phyloP scores from a whole-genome alignment of 2,888 invertebrate genomes.

The Spisula subtruncata region DNA sequence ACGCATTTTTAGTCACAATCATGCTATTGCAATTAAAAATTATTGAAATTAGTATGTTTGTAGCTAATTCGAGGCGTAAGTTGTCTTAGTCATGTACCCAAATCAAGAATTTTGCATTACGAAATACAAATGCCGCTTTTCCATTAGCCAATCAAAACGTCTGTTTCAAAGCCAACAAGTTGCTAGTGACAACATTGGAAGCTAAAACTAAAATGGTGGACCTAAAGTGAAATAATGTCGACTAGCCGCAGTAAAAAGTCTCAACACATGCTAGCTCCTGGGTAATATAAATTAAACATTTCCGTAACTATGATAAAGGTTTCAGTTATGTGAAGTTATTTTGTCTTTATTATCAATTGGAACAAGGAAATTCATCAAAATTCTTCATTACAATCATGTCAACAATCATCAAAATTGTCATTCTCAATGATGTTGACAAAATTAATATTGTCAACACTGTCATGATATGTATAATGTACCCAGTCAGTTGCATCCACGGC shows the following conservation, averaged over 20 bases:
- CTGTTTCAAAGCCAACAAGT: constrained; percentile 58
- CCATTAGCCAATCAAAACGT: constrained; percentile 72
- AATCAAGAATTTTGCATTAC: not conserved
- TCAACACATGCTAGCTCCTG: constrained; percentile 73
- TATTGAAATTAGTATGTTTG: not conserved
- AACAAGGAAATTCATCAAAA: no score
- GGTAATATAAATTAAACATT: constrained; percentile 70
- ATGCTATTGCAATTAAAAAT: not conserved
- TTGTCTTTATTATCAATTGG: no score
- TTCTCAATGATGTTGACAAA: no score
- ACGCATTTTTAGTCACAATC: not conserved
- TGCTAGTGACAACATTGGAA: constrained; percentile 73
- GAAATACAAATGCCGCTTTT: constrained; percentile 1
- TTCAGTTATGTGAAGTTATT: no score
- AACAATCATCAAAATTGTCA: no score
- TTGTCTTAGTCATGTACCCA: no score
- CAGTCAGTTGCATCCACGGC: no score
- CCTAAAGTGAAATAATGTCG: constrained; percentile 74
- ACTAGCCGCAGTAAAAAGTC: constrained; percentile 77
- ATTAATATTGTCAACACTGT: no score
- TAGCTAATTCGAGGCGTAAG: no score
- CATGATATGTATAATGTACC: no score
- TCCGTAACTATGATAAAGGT: no score
- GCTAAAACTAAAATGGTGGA: constrained; percentile 67
- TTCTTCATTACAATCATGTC: no score